These are phyloP conservation scores for Lophius americanus DNA, from an alignment of 2,797 vertebrate species.

Conservation along the genomic window DNA sequence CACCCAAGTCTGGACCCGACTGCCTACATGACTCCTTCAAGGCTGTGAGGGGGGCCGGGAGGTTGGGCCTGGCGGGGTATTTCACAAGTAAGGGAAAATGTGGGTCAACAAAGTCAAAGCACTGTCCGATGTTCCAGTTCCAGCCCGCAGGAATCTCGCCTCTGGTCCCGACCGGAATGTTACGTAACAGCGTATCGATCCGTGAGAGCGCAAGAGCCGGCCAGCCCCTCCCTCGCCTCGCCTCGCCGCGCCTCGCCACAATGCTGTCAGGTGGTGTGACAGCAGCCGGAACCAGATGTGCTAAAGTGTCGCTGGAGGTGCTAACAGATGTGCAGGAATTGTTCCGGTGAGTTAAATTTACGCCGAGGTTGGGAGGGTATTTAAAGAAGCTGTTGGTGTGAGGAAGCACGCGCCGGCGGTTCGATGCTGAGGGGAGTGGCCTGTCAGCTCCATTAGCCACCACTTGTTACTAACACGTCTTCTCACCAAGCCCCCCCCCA, in stretches of 20 bases:
- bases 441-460: slow-evolving; percentile 67
- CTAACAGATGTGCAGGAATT: slow-evolving; percentile 12
- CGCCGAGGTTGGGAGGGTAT: no score
- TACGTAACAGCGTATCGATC: slow-evolving; percentile 84
- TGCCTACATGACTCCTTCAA: slow-evolving; percentile 48
- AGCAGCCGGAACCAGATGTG: slow-evolving; percentile 41
- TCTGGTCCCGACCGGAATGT: slow-evolving; percentile 79
- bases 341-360: slow-evolving; percentile 7
- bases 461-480: slow-evolving; percentile 51
- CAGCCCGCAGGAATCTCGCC: slow-evolving; percentile 81
- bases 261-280: slow-evolving; percentile 55
- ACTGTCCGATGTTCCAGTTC: slow-evolving; percentile 81
- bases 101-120: slow-evolving; percentile 80
- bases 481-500: slow-evolving; percentile 47
- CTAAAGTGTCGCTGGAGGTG: slow-evolving; percentile 39
- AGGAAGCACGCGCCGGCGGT: slow-evolving; percentile 31
- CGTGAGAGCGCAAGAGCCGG: slow-evolving; percentile 40
- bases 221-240: no score
- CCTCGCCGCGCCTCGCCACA: slow-evolving; percentile 7
- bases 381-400: slow-evolving; percentile 30
- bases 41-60: slow-evolving; percentile 55
- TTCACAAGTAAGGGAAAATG: slow-evolving; percentile 71
- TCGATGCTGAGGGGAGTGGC: slow-evolving; percentile 46
- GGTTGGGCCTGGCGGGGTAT: slow-evolving; percentile 42
- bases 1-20: slow-evolving; percentile 55